Evolutionary conservation across 1,140 invertebrate genomes (phyloP).

Genomic region (Luehdorfia chinensis): DNA sequence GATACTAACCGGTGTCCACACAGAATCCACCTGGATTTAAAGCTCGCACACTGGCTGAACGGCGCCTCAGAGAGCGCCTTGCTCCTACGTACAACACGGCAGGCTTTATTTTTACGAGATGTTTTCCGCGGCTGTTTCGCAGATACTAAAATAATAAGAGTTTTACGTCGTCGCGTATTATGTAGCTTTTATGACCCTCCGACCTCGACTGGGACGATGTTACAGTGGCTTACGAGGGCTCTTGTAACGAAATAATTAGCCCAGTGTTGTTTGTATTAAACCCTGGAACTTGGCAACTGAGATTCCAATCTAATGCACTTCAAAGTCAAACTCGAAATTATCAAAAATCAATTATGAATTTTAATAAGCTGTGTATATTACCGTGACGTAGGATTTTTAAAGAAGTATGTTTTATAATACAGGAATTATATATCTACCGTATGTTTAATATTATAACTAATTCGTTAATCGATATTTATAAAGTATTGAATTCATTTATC

Average conservation of each 20-base stretch:
- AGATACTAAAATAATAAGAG: constrained; percentile 77
- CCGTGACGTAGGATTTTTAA: too few species aligned
- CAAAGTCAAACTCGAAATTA: too few species aligned
- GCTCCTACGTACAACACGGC: constrained; percentile 58
- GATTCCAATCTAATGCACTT: too few species aligned
- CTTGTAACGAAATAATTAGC: constrained; percentile 75
- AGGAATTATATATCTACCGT: too few species aligned
- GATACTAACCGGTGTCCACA: constrained; percentile 67
- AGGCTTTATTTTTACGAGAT: constrained; percentile 73
- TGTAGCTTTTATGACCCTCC: constrained; percentile 67
- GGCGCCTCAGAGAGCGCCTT: constrained; percentile 35
- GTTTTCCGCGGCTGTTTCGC: constrained; percentile 69
- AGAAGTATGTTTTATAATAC: too few species aligned
- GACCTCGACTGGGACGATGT: constrained; percentile 64
- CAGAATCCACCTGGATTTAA: constrained; percentile 69
- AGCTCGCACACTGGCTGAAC: constrained; percentile 48
- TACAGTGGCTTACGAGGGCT: constrained; percentile 69
- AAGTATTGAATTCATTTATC: too few species aligned
- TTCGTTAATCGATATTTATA: too few species aligned
- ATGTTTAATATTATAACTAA: too few species aligned
- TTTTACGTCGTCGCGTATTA: constrained; percentile 73
- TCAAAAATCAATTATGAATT: too few species aligned
- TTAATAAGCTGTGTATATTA: too few species aligned
- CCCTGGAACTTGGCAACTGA: constrained; percentile 43
- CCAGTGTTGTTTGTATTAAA: constrained; percentile 62